Evolutionary conservation across 1,140 invertebrate genomes (phyloP), one percentile per base, ranked within the genome.

Genomic region (Cydia pomonella): DNA sequence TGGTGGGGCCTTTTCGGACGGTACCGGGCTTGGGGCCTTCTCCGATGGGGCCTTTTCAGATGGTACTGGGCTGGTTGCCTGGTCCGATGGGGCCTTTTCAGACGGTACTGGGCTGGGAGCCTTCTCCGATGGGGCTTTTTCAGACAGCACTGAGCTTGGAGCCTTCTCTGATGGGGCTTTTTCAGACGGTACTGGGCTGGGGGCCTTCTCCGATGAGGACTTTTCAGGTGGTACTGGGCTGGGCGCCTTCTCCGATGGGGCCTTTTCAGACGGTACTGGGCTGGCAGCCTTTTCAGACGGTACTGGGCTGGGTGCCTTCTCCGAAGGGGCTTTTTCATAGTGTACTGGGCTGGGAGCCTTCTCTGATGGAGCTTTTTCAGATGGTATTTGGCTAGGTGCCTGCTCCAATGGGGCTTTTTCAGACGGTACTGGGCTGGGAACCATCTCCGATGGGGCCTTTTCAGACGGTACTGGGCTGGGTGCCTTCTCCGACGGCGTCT

Each of bases 61-160:
- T 16, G 53, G 73, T 4, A 23, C 59, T 23, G 5, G 29, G 16
- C 69, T 66, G 0, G 59, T n/a, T 16, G 10, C 76, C 50, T 50
- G 74, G 1, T 76, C 76, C 7, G 23, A 41, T 10, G 66, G 63
- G 0, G 38, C 44, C 21, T 53, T 53, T 0, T 53, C 47, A 7
- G 63, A 10, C 12, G 73, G 59, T 62, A 29, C 27, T 4, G 27
- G 27, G 27, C 27, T 29, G 1, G 27, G 27, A 0, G 16, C 53
- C 50, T 66, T 75, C 3, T 75, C 63, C 18, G 33, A 41, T 72
- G 69, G 33, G 69, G 29, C 69, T 47, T 41, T 50, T 5, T 73
- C 73, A 7, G 29, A 62, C 3, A 25, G 73, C 23, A 18, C 59
- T 29, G 27, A 21, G 59, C 33, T 64, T 25, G 33, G 29, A 0